phyloP scores from a whole-genome alignment of 2,113 vertebrate genomes.

The Ia io region DNA sequence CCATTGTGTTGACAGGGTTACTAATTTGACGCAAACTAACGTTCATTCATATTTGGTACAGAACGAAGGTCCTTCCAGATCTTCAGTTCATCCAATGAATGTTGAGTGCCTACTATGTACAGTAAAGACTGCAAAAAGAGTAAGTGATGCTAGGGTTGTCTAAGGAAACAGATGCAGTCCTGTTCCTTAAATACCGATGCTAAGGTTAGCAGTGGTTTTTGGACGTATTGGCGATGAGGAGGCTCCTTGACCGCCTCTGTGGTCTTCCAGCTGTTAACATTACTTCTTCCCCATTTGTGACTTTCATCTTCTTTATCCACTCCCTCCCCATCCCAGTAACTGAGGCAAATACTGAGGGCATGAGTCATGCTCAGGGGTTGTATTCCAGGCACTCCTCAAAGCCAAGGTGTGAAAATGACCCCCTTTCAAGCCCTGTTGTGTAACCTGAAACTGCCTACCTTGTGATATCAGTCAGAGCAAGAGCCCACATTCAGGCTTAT shows the following conservation, averaged over 20 bases:
- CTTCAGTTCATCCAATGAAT: neutral
- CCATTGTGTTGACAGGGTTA: neutral
- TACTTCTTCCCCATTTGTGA: neutral
- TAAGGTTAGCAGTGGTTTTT: neutral
- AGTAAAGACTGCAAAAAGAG: neutral
- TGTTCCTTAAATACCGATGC: neutral
- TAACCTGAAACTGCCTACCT: neutral
- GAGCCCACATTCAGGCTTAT: neutral
- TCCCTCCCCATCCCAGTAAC: neutral
- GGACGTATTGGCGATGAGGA: neutral
- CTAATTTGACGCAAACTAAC: neutral
- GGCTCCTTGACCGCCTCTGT: neutral
- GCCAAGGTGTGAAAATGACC: neutral
- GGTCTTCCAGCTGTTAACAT: neutral
- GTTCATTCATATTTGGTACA: neutral
- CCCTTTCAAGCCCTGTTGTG: neutral
- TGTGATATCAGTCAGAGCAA: neutral
- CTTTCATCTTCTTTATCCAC: neutral
- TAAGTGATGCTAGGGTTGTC: neutral
- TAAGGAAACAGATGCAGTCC: neutral
- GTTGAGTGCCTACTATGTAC: neutral
- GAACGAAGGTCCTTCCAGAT: neutral
- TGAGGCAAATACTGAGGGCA: neutral
- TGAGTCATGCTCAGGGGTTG: neutral
- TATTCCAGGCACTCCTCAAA: neutral